phyloP scores from a whole-genome alignment of 1,140 invertebrate species.

The Drosophila insularis region DNA sequence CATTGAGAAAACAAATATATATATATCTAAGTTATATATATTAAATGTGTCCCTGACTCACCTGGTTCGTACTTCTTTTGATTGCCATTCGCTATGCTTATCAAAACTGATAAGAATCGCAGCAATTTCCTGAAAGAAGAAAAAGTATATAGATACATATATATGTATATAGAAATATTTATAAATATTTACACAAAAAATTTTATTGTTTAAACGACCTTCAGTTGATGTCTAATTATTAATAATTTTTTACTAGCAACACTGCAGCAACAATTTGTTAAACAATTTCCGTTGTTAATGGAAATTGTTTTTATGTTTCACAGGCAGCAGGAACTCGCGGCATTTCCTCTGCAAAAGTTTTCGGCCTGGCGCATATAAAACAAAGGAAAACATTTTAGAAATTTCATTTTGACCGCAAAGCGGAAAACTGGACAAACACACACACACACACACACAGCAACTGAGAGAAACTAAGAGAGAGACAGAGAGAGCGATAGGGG shows the following conservation, averaged over 20 bases:
- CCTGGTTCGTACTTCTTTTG: conserved; percentile 98
- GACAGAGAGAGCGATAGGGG: conserved; percentile 13
- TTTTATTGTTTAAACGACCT: conserved; percentile 6
- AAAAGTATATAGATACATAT: neutral
- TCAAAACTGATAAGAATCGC: conserved; percentile 98
- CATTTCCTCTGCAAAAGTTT: conserved; percentile 59
- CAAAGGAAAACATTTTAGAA: conserved; percentile 79
- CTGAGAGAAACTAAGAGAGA: conserved; percentile 18
- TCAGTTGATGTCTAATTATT: conserved; percentile 14
- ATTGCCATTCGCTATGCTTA: conserved; percentile 97
- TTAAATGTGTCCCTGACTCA: conserved; percentile 83
- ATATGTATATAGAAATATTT: conserved; percentile 24
- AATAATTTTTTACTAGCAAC: neutral
- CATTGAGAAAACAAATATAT: conserved; percentile 11
- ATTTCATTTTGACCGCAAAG: conserved; percentile 79
- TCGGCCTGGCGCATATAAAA: conserved; percentile 64
- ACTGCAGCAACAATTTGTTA: conserved; percentile 56
- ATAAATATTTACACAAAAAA: conserved; percentile 10
- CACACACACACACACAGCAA: neutral
- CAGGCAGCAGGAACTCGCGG: conserved; percentile 57
- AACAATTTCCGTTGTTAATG: conserved; percentile 74
- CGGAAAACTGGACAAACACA: conserved; percentile 32
- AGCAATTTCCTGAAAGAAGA: conserved; percentile 95
- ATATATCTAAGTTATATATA: neutral
- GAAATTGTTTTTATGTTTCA: conserved; percentile 28